Base-by-base conservation (phyloP, 2,113 vertebrate genomes). In the Chaetodon auriga region DNA sequence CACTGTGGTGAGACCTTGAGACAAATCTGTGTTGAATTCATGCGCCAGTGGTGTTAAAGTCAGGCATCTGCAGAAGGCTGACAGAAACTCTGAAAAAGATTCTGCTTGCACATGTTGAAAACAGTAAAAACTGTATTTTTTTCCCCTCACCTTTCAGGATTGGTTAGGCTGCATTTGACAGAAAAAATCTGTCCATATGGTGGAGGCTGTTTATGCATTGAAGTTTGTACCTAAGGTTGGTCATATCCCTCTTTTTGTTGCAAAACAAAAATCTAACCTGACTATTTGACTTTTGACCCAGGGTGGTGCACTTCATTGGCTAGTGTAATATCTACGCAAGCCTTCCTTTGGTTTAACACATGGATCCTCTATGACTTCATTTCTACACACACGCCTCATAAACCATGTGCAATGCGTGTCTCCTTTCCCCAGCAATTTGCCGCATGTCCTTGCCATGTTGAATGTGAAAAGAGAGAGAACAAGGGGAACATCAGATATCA, bases 401-500 rank as follows among this genome's bases (percentile, higher is more conserved):
- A 82, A 80, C 35, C 13, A 61, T 13, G 1, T 7, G 11, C 35
- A 8, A 35, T 75, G 30, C 63, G 75, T 14, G 62, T 64, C 48
- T 79, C 55, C 30, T 62, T 62, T 63, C 69, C 48, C 19, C 15
- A 25, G 71, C 75, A 65, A 86, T 86, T 65, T 81, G 64, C 82
- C 58, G 72, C 76, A 77, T 90, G 89, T 89, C 87, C 80, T 91
- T 87, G 87, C 69, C 12, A 60, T 82, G 80, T 57, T 82, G 76
- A 84, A 89, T 76, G 80, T 54, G 38, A 65, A 84, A 85, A 82
- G 71, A 78, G 66, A 73, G 58, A 19, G 68, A 92, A 81, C 70
- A 83, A 75, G 79, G 77, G 89, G 87, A 91, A 90, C 89, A 93
- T 92, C 90, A 92, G 92, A 91, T 93, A 93, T 81, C 60, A n/a